These are phyloP conservation scores for Daubentonia madagascariensis DNA, from an alignment of 2,113 vertebrate genomes.

Conservation along the genomic window DNA sequence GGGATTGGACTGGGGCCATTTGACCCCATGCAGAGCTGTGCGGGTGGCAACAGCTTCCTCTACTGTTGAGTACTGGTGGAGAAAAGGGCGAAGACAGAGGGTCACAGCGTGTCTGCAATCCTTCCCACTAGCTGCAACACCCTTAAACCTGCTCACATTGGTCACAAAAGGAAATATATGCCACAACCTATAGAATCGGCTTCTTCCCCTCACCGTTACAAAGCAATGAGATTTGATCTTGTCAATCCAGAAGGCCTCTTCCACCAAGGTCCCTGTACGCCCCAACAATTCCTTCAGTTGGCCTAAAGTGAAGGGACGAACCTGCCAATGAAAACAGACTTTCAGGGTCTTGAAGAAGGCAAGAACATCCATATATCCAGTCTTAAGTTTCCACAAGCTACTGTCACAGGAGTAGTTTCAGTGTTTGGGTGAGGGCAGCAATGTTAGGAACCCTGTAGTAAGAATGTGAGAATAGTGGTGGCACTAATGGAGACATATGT, in stretches of 20 bases:
- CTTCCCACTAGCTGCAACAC: background rate
- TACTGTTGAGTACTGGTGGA: constrained; percentile 86
- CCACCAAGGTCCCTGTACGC: constrained; percentile 88
- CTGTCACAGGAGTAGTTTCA: background rate
- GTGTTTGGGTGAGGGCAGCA: background rate
- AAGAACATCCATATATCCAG: background rate
- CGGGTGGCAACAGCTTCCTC: constrained; percentile 91
- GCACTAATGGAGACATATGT: background rate
- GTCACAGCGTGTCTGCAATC: background rate
- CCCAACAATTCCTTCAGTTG: constrained; percentile 93
- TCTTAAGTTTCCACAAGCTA: background rate
- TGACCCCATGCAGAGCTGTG: constrained; percentile 90
- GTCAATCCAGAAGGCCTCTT: constrained; percentile 95
- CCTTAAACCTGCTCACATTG: background rate
- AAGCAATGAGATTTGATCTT: constrained; percentile 96
- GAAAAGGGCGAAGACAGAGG: background rate
- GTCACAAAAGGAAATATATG: background rate
- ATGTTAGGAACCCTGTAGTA: background rate
- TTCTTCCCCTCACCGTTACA: constrained; percentile 86
- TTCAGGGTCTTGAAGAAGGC: background rate
- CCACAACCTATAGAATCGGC: background rate
- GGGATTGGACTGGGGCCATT: constrained; percentile 94
- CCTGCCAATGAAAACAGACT: constrained; percentile 77
- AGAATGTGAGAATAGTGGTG: background rate
- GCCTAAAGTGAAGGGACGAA: constrained; percentile 93